Evolutionary conservation across 2,888 invertebrate genomes (phyloP), one percentile per base, ranked within the genome.

Genomic region (Parnassius apollo): DNA sequence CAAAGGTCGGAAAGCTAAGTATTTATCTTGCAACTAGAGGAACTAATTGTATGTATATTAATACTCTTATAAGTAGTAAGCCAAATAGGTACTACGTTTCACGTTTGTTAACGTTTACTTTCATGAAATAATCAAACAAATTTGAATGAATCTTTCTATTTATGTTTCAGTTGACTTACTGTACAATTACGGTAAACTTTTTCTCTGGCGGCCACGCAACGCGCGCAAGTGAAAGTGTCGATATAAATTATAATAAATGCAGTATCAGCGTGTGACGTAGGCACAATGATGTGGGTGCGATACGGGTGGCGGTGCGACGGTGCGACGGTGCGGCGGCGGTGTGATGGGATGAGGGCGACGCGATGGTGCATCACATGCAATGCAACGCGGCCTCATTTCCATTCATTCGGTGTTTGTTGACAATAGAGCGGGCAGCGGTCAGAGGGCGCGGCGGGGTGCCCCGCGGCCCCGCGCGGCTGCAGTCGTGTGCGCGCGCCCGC

Each of bases 351-450:
- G 49, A 49, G 45, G 44, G 49, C 57, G 52, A 13, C 22, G 61
- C 53, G 54, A 45, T 46, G 51, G 62, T 62, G 62, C 57, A 58
- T 49, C 53, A 51, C 57, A 57, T 61, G 62, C 62, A 53, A 57
- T 61, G 62, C 62, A 53, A 42, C 52, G 62, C 72, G 77, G 74
- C 77, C 78, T 86, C 77, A 85, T 88, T 86, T 85, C 83, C 88
- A 88, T 89, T 88, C 81, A 88, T 85, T 79, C 75, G 77, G 57
- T 57, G 62, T 82, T 82, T 86, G 86, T 88, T 87, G 88, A 86
- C 85, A 87, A 86, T 82, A 77, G 73, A 78, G 70, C 77, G 74
- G 79, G 82, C 81, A 81, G 84, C 83, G 78, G 75, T 65, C 68
- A 66, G 66, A 64, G 56, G 18, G 46, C 35, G 53, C 11, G 76